Evolutionary conservation across 2,113 vertebrate species (phyloP).

Genomic region (Pavo muticus): DNA sequence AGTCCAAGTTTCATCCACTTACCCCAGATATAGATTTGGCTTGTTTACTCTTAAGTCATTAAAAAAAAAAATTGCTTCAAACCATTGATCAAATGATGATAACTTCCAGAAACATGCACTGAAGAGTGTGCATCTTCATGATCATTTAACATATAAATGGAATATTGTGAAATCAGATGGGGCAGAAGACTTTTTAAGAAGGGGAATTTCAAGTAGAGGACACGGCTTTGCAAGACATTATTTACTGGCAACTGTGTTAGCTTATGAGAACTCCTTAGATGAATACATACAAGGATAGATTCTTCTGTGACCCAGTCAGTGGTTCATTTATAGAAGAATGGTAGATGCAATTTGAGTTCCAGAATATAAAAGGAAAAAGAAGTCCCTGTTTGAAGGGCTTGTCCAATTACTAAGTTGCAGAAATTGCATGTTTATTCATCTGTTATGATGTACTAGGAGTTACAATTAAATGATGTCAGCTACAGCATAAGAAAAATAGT

Average conservation of each 20-base stretch:
- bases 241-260: constrained; percentile 18
- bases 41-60: not conserved
- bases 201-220: constrained; percentile 34
- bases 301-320: constrained; percentile 23
- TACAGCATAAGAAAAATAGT: constrained; percentile 25
- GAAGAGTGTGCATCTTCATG: not conserved
- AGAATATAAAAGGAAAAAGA: constrained; percentile 35
- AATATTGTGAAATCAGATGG: constrained; percentile 10
- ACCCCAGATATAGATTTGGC: not conserved
- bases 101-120: constrained; percentile 24
- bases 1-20: not conserved
- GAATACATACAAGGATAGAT: constrained; percentile 7
- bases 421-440: constrained; percentile 55
- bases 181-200: not conserved
- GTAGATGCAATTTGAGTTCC: not conserved
- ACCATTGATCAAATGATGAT: not conserved
- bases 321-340: constrained; percentile 8
- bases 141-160: not conserved
- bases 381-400: not conserved
- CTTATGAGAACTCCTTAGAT: constrained; percentile 18
- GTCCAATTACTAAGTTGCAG: constrained; percentile 54
- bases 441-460: constrained; percentile 27
- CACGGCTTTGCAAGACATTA: constrained; percentile 7
- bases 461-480: constrained; percentile 53
- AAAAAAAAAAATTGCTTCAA: constrained; percentile 39